Conservation (phyloP, 2,797 vertebrate species). For the Delichon dasypus region DNA sequence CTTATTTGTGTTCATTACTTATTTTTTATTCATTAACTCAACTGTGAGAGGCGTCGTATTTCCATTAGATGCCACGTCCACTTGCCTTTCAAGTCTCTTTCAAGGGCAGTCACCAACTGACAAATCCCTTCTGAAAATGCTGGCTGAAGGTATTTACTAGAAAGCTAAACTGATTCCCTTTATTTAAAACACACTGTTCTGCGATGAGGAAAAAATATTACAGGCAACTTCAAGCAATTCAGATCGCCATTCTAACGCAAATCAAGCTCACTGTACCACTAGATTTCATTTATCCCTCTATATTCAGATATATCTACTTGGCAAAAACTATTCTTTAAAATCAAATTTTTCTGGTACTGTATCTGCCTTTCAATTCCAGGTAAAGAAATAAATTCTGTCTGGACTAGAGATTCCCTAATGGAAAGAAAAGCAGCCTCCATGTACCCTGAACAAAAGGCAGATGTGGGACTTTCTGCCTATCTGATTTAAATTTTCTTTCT, state of each 20-base stretch:
- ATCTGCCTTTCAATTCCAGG: not conserved
- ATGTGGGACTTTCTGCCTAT: not conserved
- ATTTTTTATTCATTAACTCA: not conserved
- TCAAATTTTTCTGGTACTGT: not conserved
- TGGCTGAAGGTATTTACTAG: slow-evolving; percentile 34
- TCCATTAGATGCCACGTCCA: not conserved
- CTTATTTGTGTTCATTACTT: not conserved
- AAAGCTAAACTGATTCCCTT: slow-evolving; percentile 11
- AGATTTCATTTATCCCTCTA: not conserved
- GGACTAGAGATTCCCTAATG: not conserved
- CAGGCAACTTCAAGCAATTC: not conserved
- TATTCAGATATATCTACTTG: not conserved
- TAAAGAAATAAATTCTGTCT: not conserved
- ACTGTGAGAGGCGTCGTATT: not conserved
- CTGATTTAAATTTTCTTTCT: not conserved
- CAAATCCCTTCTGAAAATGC: slow-evolving; percentile 21
- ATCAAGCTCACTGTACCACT: not conserved
- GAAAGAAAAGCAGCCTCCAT: not conserved
- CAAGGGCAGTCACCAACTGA: slow-evolving; percentile 22
- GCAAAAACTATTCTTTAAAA: not conserved
- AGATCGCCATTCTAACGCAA: not conserved
- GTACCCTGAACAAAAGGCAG: not conserved
- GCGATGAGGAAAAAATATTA: not conserved
- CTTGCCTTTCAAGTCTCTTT: slow-evolving; percentile 1
- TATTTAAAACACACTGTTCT: slow-evolving; percentile 8